These are phyloP conservation scores for Amblyopsis rosae DNA, from an alignment of 2,113 vertebrate genomes.

Conservation along the genomic window DNA sequence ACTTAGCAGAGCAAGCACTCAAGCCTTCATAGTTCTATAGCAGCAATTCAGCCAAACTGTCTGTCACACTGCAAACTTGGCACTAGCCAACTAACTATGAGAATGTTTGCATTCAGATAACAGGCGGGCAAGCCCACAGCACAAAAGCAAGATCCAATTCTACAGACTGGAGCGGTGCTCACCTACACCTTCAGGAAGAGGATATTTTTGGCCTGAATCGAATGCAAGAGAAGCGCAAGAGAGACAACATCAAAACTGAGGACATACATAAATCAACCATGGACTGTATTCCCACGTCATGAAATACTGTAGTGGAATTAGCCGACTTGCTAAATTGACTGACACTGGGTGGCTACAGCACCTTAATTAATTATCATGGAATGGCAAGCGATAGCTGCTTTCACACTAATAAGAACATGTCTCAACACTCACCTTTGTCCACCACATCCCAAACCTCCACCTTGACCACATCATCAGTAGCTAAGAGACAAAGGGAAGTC, in stretches of 20 bases:
- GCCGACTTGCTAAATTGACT: neutral
- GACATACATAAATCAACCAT: constrained; percentile 27
- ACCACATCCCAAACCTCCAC: constrained; percentile 99
- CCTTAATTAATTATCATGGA: neutral
- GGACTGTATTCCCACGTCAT: neutral
- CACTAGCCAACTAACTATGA: constrained; percentile 22
- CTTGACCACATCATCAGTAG: constrained; percentile 97
- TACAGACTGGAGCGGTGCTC: constrained; percentile 71
- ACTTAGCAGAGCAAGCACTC: constrained; percentile 11
- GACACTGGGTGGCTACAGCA: neutral
- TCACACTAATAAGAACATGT: neutral
- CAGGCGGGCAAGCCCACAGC: constrained; percentile 49
- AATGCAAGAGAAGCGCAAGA: constrained; percentile 58
- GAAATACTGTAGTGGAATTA: constrained; percentile 14
- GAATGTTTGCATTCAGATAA: constrained; percentile 61
- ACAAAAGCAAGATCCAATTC: constrained; percentile 48
- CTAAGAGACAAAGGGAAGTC: constrained; percentile 64
- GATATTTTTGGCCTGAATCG: constrained; percentile 82
- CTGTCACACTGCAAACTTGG: constrained; percentile 36
- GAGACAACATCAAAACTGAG: constrained; percentile 61
- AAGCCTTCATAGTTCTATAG: constrained; percentile 18
- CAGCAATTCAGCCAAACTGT: constrained; percentile 31
- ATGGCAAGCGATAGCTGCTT: neutral
- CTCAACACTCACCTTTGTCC: constrained; percentile 88
- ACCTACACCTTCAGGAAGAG: constrained; percentile 82